Evolutionary conservation across 2,888 invertebrate species (phyloP), one percentile per base, ranked within the genome.

Genomic region (Eulithis testata): DNA sequence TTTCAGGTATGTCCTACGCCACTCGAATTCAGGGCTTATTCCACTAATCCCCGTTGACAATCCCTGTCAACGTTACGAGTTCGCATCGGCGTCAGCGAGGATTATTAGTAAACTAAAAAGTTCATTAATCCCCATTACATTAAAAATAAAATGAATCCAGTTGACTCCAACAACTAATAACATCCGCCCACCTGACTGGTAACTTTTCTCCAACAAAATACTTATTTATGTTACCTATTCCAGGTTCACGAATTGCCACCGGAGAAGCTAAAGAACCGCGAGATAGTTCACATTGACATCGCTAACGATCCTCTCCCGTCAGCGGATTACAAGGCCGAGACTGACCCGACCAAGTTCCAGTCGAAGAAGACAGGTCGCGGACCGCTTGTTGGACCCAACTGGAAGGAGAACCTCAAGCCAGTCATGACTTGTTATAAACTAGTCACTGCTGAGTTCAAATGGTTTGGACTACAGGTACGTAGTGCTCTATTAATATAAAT

Each of bases 391-490:
- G 96, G 96, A 0, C 94, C 95, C 75, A 95, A 96, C 73, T 98
- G 98, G 98, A 96, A 96, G 90, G 94, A 95, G 64, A 94, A 94
- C 49, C 95, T 95, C 53, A 93, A 96, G 60, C 98, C 98, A 14
- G 97, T 99, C 69, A 99, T 99, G 99, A 99, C 98, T 59, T 98
- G 98, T 88, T 99, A 99, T 92, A 99, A 99, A 92, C 94, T 99
- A 76, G 99, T 99, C 78, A 98, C 98, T 44, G 97, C 97, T 71
- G 98, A 99, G 94, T 99, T 99, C 94, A 99, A 99, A 94, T 99
- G 99, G 99, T 99, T 98, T 83, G 99, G 99, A 63, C 94, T 99
- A 68, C 97, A 97, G 94, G 95, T 95, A 73, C 83, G 81, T 65
- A 62, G 14, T 45, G 50, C 47, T 9, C 61, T 66, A 11, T n/a